These are phyloP conservation scores for Centrocercus urophasianus DNA, from an alignment of 2,113 vertebrate genomes.

Conservation along the genomic window DNA sequence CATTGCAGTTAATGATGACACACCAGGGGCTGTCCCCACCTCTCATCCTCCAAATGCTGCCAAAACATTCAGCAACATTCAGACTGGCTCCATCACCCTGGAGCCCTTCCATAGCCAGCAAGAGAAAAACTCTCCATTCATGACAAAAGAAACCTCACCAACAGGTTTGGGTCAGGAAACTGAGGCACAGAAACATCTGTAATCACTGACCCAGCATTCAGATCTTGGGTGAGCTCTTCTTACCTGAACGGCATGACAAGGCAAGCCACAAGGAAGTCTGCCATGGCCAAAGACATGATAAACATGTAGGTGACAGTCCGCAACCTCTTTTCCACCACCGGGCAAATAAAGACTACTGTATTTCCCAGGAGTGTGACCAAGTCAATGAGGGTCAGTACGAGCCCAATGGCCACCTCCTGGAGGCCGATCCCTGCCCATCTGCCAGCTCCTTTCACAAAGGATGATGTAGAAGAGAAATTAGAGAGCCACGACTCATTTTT, in stretches of 20 bases:
- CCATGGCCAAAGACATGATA: slow-evolving; percentile 78
- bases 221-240: not conserved
- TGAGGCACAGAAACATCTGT: not conserved
- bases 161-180: not conserved
- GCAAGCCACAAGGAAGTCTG: slow-evolving; percentile 76
- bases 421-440: not conserved
- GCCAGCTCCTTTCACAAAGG: slow-evolving; percentile 7
- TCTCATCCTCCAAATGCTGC: not conserved
- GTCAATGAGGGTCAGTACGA: slow-evolving; percentile 72
- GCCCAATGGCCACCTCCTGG: slow-evolving; percentile 60
- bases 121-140: not conserved
- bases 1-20: not conserved
- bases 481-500: slow-evolving; percentile 47
- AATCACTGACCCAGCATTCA: rapidly evolving
- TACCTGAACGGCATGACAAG: slow-evolving; percentile 82
- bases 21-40: not conserved
- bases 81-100: rapidly evolving
- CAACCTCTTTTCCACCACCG: slow-evolving; percentile 72
- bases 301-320: slow-evolving; percentile 79
- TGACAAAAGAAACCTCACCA: not conserved
- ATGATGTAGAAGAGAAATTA: slow-evolving; percentile 61
- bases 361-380: slow-evolving; percentile 76
- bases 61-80: not conserved
- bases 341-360: slow-evolving; percentile 72
- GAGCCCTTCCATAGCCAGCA: not conserved